Base-by-base conservation (phyloP, 2,113 vertebrate species). In the Callithrix jacchus region DNA sequence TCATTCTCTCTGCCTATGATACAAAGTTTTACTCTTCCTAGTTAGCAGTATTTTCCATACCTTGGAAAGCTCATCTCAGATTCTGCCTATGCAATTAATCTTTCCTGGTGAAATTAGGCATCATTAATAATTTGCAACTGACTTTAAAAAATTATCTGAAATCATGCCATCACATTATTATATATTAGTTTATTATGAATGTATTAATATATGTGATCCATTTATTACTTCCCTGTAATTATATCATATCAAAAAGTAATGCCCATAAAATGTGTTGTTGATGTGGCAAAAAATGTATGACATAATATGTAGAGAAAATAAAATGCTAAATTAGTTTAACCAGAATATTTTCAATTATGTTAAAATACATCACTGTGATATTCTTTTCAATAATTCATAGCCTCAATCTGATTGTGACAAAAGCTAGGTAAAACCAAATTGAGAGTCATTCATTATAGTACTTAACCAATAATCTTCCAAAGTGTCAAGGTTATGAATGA, bases 281-380 rank as follows among this genome's bases (percentile, higher is more conserved):
- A 54, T 61, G 35, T 64, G 27, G 5, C 23, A 12, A 1, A 87
- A 76, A 89, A 23, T 11, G 18, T 71, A 54, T 23, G 8, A 89
- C 18, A 89, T 45, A 37, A 73, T 82, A 30, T 49, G 12, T 85
- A 94, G 77, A 88, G 40, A 96, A 90, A 85, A 93, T 82, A n/a
- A 81, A 79, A 20, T 87, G 89, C 61, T 30, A 64, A 58, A 47
- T 79, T 77, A 66, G n/a, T 84, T 97, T 94, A 84, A 87, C 37
- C 14, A 37, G 35, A 77, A 35, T 37, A 30, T 8, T 79, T 94
- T 93, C 20, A 91, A 85, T 89, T 70, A 80, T 64, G 20, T 88
- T 89, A 81, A 93, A 82, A 35, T 13, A 73, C 17, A 66, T 52
- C 16, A 58, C 23, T 56, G 2, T 73, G 35, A 77, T 49, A 77